These are phyloP conservation scores for Okapia johnstoni DNA, from an alignment of 2,113 vertebrate species.

Conservation along the genomic window DNA sequence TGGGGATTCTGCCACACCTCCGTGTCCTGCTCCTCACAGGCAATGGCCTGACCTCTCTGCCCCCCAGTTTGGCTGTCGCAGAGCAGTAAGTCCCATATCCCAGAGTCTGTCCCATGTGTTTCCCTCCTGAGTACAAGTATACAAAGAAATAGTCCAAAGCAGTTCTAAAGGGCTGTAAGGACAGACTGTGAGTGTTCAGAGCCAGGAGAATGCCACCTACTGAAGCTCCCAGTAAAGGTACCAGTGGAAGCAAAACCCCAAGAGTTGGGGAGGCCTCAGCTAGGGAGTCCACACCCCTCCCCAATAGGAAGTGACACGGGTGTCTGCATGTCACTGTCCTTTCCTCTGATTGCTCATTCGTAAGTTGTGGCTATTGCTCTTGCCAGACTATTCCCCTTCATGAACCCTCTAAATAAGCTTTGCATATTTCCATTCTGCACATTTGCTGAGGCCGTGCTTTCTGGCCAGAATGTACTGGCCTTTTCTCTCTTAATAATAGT, in stretches of 20 bases:
- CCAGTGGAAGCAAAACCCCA: neutral
- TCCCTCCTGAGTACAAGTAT: neutral
- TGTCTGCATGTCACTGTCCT: neutral
- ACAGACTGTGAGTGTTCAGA: neutral
- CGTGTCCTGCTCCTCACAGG: slow-evolving; percentile 87
- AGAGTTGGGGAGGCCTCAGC: neutral
- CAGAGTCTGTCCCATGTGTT: neutral
- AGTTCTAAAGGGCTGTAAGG: neutral
- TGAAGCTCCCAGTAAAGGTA: neutral
- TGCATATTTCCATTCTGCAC: neutral
- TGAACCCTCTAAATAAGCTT: neutral
- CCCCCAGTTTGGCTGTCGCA: slow-evolving; percentile 74
- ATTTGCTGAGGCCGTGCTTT: neutral
- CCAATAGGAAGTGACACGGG: neutral
- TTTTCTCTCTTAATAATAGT: neutral
- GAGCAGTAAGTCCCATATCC: slow-evolving; percentile 74
- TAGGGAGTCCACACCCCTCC: neutral
- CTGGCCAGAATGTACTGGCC: neutral
- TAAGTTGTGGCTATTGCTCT: neutral
- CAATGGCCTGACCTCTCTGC: slow-evolving; percentile 84
- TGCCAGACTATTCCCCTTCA: neutral
- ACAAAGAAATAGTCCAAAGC: neutral
- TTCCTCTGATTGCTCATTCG: neutral
- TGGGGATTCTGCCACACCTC: slow-evolving; percentile 83
- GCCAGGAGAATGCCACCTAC: neutral